Percentiles rank a stretch among this genome's conserved stretches.
phyloP scores from a whole-genome alignment of 2,113 vertebrate species.

The Agapornis roseicollis region DNA sequence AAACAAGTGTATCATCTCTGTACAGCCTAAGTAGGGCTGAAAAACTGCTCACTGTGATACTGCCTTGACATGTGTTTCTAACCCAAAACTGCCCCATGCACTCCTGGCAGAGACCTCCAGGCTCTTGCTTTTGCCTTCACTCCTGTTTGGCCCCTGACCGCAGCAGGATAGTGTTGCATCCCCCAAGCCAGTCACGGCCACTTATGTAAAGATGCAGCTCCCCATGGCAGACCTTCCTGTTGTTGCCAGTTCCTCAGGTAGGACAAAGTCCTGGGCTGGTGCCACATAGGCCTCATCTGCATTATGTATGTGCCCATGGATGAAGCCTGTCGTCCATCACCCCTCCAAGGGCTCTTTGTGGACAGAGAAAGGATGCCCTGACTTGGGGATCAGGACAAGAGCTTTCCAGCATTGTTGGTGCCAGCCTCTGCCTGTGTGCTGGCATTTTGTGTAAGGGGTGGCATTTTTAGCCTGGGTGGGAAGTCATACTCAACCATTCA shows the following conservation, averaged over 20 bases:
- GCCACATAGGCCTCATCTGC: neutral
- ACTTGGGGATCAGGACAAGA: neutral
- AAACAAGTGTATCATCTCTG: neutral
- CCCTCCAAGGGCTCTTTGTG: rapidly evolving
- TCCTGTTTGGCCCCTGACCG: neutral
- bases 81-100: neutral
- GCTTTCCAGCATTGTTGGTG: neutral
- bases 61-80: neutral
- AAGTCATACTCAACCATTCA: neutral
- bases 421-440: neutral
- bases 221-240: neutral
- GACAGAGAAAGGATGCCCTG: neutral
- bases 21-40: neutral
- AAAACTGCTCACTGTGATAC: neutral
- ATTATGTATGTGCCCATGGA: neutral
- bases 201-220: neutral
- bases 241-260: neutral
- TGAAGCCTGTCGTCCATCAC: neutral
- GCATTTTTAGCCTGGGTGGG: neutral
- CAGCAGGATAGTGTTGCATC: neutral
- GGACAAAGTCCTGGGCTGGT: neutral
- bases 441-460: neutral
- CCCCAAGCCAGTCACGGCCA: rapidly evolving
- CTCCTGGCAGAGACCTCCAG: neutral
- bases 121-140: neutral